Percentiles rank a stretch among this genome's conserved stretches.
Evolutionary conservation across 2,797 vertebrate species (phyloP).

Genomic region (Tachyglossus aculeatus): DNA sequence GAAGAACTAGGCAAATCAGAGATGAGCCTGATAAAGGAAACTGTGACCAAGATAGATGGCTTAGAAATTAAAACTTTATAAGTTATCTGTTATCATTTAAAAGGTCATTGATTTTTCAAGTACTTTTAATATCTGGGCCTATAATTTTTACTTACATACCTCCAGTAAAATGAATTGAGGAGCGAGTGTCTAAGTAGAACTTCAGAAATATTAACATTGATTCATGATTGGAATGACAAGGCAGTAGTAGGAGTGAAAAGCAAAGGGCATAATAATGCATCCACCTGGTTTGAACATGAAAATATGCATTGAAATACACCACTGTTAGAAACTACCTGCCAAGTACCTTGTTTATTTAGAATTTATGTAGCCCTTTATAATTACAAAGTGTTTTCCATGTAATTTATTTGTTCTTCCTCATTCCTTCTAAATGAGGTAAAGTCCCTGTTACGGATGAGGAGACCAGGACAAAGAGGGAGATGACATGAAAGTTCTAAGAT

Average conservation of each 20-base stretch:
- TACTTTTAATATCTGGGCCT: background rate
- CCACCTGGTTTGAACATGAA: background rate
- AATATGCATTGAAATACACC: background rate
- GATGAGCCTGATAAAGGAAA: background rate
- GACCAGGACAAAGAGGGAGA: no score
- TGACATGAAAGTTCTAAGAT: no score
- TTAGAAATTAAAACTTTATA: constrained; percentile 4
- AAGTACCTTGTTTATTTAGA: background rate
- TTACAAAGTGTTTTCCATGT: background rate
- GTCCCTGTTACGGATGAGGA: no score
- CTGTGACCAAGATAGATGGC: background rate
- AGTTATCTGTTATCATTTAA: background rate
- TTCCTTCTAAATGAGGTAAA: no score
- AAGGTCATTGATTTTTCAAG: background rate
- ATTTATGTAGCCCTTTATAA: background rate
- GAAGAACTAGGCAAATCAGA: background rate
- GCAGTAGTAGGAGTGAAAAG: background rate
- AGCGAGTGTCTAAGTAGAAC: background rate
- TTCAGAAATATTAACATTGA: background rate
- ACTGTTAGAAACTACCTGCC: background rate
- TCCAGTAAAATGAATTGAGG: background rate
- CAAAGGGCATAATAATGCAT: background rate
- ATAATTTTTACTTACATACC: background rate
- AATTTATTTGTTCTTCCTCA: no score
- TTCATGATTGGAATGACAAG: background rate